These are phyloP conservation scores for Phaethon lepturus DNA, from an alignment of 2,113 vertebrate genomes.

Conservation along the genomic window DNA sequence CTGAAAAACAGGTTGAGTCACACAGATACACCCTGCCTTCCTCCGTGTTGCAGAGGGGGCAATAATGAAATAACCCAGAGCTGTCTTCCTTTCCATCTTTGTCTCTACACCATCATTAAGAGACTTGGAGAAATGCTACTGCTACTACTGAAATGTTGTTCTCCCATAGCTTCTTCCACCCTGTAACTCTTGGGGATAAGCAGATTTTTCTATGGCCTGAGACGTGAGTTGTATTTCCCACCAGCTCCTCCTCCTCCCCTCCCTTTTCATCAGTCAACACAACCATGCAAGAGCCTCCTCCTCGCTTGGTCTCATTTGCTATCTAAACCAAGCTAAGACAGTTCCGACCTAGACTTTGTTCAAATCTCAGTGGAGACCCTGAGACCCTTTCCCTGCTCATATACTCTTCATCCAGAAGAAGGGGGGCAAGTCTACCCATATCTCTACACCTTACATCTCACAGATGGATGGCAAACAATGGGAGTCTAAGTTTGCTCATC, in stretches of 20 bases:
- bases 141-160: neutral
- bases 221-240: neutral
- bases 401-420: neutral
- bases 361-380: neutral
- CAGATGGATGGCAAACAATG: neutral
- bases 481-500: neutral
- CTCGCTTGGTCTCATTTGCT: neutral
- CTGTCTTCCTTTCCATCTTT: neutral
- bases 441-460: neutral
- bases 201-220: neutral
- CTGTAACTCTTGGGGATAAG: neutral
- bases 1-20: neutral
- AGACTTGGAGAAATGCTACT: neutral
- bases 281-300: neutral
- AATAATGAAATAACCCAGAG: neutral
- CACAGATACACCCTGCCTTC: neutral
- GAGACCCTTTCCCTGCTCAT: neutral
- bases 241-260: neutral
- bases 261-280: neutral
- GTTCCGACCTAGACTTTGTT: neutral
- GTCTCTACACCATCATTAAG: neutral
- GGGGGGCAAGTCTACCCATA: neutral
- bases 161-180: neutral
- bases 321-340: neutral
- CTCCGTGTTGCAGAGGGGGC: neutral